phyloP scores from a whole-genome alignment of 2,113 vertebrate species.

The Laticauda colubrina region DNA sequence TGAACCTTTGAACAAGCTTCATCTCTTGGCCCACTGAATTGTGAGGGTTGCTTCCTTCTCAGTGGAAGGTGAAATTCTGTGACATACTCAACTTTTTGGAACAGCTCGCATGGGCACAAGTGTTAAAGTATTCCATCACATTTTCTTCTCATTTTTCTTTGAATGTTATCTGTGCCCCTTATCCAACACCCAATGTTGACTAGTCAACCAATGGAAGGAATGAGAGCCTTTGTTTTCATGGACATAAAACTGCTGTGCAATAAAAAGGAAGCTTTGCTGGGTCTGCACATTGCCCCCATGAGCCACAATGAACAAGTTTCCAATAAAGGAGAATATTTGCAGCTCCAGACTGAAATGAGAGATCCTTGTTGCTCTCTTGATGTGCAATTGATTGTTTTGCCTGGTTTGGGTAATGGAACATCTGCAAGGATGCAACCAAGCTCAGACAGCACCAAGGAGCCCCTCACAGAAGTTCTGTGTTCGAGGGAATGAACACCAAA shows the following conservation, averaged over 20 bases:
- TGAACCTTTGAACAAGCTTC: not conserved
- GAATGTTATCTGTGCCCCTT: not conserved
- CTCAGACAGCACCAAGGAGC: not conserved
- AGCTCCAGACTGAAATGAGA: not conserved
- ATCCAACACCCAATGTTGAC: not conserved
- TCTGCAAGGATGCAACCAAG: not conserved
- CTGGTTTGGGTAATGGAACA: not conserved
- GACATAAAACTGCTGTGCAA: not conserved
- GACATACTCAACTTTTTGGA: constrained; percentile 12
- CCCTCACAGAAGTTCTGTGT: not conserved
- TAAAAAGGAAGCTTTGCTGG: not conserved
- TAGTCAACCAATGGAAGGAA: not conserved
- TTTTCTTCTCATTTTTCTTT: not conserved
- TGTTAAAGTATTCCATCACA: not conserved
- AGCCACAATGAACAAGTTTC: not conserved
- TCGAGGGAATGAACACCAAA: not conserved
- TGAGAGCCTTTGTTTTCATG: not conserved
- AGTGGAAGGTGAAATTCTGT: not conserved
- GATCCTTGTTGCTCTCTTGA: not conserved
- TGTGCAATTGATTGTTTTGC: not conserved
- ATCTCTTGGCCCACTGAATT: not conserved
- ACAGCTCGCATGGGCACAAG: not conserved
- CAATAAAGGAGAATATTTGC: not conserved
- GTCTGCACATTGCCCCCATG: not conserved
- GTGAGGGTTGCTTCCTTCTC: not conserved